Evolutionary conservation across 2,113 vertebrate species (phyloP), one percentile per base, ranked within the genome.

Genomic region (Forbesichthys agassizii): DNA sequence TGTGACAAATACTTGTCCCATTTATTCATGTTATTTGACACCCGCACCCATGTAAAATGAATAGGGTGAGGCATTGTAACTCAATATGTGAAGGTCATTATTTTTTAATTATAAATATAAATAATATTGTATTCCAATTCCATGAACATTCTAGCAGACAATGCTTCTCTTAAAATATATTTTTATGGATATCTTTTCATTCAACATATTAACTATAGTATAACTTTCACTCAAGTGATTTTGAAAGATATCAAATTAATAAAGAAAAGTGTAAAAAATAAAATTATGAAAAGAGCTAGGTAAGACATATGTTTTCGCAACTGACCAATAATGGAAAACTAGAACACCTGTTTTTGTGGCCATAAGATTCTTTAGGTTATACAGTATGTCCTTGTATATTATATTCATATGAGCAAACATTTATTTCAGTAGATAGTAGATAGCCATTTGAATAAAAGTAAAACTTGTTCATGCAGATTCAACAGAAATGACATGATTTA

Each of bases 11-110:
- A 59, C 59, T 48, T 36, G 62, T 83, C 70, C 75, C 58, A 75
- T 77, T 83, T 77, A 71, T 83, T 84, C 60, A 58, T 75, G 86
- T 79, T 71, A 88, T 64, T 12, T 52, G 81, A 88, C 69, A 80
- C 86, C 71, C 76, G 36, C 11, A 14, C 5, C 14, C n/a, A 46
- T 48, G 56, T 67, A 51, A 67, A 77, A 78, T 14, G 3, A 57
- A 48, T 42, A 36, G 54, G 46, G 18, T 73, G 49, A 55, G 52
- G 49, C 13, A 5, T 11, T 52, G 56, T 4, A 10, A 60, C 14
- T 61, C 57, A 20, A 11, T 33, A 12, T 9, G 4, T 60, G 64
- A 55, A 77, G 64, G 75, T 81, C 68, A 71, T 66, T 68, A 16
- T 11, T 60, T 48, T 64, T 51, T 9, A 36, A 75, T 61, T 33